phyloP scores from a whole-genome alignment of 2,888 invertebrate species.

The Apodemia hepburni region DNA sequence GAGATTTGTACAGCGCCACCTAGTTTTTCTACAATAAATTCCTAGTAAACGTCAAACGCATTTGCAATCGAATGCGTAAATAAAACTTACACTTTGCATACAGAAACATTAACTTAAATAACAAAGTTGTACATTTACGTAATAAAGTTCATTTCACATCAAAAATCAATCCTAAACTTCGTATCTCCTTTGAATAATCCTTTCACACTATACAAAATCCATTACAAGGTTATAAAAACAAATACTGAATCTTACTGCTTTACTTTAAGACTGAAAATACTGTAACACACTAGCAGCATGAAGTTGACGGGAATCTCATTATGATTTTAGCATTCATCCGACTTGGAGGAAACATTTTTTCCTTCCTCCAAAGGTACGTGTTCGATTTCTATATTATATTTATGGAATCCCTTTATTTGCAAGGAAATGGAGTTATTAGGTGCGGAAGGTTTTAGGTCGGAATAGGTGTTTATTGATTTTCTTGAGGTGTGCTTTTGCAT shows the following conservation, averaged over 20 bases:
- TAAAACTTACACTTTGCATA: too few species aligned
- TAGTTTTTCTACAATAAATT: too few species aligned
- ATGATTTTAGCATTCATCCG: slow-evolving; percentile 41
- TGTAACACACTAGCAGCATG: not conserved
- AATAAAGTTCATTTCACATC: not conserved
- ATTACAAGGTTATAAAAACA: not conserved
- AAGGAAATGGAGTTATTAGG: slow-evolving; percentile 25
- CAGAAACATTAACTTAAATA: too few species aligned
- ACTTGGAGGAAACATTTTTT: slow-evolving; percentile 39
- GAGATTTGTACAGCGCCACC: too few species aligned
- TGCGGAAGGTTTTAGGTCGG: slow-evolving; percentile 15
- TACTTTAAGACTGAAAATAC: not conserved
- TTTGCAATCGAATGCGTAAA: too few species aligned
- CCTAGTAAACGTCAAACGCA: too few species aligned
- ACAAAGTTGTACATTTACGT: too few species aligned
- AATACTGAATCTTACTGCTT: not conserved
- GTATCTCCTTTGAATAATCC: not conserved
- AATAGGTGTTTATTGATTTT: slow-evolving; percentile 13
- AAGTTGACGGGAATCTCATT: slow-evolving; percentile 22
- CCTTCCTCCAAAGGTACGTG: slow-evolving; percentile 29
- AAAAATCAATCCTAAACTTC: slow-evolving; percentile 1
- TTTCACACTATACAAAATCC: not conserved
- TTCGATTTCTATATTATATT: slow-evolving; percentile 37
- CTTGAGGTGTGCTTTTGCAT: not conserved
- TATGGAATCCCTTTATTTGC: slow-evolving; percentile 29